Evolutionary conservation across 2,797 vertebrate species (phyloP), one percentile per base, ranked within the genome.

Genomic region (Lindbergichthys nudifrons): DNA sequence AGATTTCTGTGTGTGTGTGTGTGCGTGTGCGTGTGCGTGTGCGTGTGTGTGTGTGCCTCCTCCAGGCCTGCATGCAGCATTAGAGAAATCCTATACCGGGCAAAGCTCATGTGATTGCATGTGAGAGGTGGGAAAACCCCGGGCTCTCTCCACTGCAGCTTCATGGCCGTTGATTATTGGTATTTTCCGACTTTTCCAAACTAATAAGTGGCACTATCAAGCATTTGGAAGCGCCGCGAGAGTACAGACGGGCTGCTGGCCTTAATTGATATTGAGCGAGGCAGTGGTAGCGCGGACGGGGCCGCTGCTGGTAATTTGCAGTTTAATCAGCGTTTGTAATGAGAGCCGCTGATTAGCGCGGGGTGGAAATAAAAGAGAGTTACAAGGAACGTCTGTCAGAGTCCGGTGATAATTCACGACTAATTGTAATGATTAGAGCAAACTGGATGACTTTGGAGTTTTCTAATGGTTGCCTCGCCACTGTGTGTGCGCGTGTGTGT

Each of bases 351-450:
- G 97, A 99, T 97, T 98, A 98, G 97, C 85, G 86, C 88, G 84
- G 90, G 92, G 96, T 98, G 97, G 97, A 99, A 98, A 98, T 99
- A 98, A 99, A 98, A 98, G 96, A 98, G 97, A 98, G 97, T 97
- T 99, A 98, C 97, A 99, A 98, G 97, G 96, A 99, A 98, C 97
- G 97, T 99, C 97, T 99, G 98, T 99, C 98, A 98, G 97, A 98
- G 97, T 98, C 97, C 97, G 96, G 96, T 97, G 96, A 98, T 99
- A 98, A 99, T 98, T 98, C 97, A 96, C 96, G 94, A 96, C 97
- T 99, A 99, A 98, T 98, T 99, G 97, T 97, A 95, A 97, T 97
- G 96, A 99, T 99, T 98, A 97, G 96, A 94, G 96, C 96, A 98
- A 98, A 99, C 97, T 97, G 97, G 96, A 98, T 97, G 97, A 98